Base-by-base conservation (phyloP, 2,888 invertebrate genomes). In the Drosophila mettleri region DNA sequence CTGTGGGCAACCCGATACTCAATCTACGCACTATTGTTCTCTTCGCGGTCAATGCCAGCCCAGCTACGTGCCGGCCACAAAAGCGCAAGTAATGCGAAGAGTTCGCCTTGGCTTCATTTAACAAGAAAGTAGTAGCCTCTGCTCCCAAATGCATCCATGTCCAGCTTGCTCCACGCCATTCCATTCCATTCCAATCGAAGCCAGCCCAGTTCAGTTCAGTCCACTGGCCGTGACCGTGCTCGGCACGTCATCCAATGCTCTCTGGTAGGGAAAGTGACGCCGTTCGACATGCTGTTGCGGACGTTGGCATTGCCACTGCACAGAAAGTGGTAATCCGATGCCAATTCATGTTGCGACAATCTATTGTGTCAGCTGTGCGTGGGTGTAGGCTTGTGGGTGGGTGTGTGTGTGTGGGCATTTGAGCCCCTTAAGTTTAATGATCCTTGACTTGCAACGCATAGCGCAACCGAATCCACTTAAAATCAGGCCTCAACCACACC, bases 11-110 rank as follows among this genome's bases (percentile, higher is more conserved):
- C 38, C 29, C 34, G 69, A 78, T 46, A 69, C 64, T 63, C 31
- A 60, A 58, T 61, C 59, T 34, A 62, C 45, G 59, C 65, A 78
- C 62, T 65, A 48, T 69, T 70, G 64, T 68, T 64, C 64, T 57
- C 71, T 71, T 57, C 71, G 67, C 61, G 80, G 77, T 74, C 88
- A 66, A 67, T 70, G 86, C 22, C 74, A 63, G 51, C 20, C 31
- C 38, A 58, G 57, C 46, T 31, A 39, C 33, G 61, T 27, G 55
- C 34, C 70, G 60, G 51, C 66, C 72, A 69, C 80, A 86, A 86
- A 86, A 78, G 83, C 83, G 71, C 71, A 70, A 74, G 83, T 68
- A 83, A 83, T 80, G 86, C 68, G 88, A 86, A 52, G 71, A 80
- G 74, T 51, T 55, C 38, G 22, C 22, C 53, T 27, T 54, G 61